Evolutionary conservation across 1,140 invertebrate species (phyloP), one percentile per base, ranked within the genome.

Genomic region (Philotrypesis tridentata): DNA sequence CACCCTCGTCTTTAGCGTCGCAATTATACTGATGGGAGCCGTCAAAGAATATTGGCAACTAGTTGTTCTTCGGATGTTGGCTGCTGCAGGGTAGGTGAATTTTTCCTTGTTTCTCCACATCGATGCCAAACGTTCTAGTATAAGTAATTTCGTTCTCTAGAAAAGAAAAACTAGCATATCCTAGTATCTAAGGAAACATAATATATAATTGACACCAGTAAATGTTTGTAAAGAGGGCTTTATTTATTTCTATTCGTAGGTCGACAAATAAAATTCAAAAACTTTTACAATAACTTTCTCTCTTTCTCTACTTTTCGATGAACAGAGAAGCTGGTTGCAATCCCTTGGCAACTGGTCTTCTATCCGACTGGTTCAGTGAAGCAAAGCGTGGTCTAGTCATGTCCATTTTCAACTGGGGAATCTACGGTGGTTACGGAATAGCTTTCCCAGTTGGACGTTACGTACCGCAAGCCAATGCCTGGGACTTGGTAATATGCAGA

Each of bases 371-470:
- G 85, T 97, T 97, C 86, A 93, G 94, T 0, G 96, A 96, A 89
- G 93, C 96, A 76, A 95, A 96, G 84, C 93, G 97, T 83, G 97
- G 96, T 11, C 91, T 98, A 17, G 97, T 98, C 0, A 95, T 98
- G 93, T 97, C 97, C 1, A 95, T 98, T 76, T 98, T 98, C 92
- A 98, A 98, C 90, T 98, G 97, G 97, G 97, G 97, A 43, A 98
- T 99, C 83, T 99, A 99, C 87, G 96, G 97, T 27, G 97, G 97
- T 14, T 98, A 98, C 84, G 97, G 97, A 61, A 95, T 98, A 68
- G 96, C 97, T 12, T 98, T 98, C 89, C 97, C 97, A 0, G 94
- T 98, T 25, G 97, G 97, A 0, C 94, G 97, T 84, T 98, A 98
- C 86, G 93, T 98, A 61, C 96, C 97, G 1, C 91, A 94, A 63